Conservation (phyloP, 2,888 invertebrate species). For the Phorcus lineatus region DNA sequence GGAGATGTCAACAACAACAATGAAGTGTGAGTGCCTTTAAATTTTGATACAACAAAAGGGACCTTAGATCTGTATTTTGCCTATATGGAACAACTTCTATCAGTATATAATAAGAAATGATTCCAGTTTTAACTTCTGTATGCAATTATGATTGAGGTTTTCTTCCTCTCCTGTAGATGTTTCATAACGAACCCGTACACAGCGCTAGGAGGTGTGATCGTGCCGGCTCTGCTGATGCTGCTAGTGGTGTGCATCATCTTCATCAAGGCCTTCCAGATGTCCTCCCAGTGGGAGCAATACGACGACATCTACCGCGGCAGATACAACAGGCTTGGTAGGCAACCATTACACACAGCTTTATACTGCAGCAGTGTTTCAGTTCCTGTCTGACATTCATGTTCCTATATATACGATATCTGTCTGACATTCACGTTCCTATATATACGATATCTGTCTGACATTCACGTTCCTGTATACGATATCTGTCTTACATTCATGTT, state of each 20-base stretch:
- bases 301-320: slow-evolving; percentile 72
- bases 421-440: too few relatives aligned
- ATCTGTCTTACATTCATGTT: too few relatives aligned
- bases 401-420: too few relatives aligned
- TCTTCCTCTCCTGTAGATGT: slow-evolving; percentile 58
- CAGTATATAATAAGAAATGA: too few relatives aligned
- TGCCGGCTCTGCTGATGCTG: slow-evolving; percentile 65
- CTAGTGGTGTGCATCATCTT: slow-evolving; percentile 66
- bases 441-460: too few relatives aligned
- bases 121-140: too few relatives aligned
- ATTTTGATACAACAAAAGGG: not conserved
- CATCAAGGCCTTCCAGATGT: slow-evolving; percentile 70
- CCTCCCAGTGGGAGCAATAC: slow-evolving; percentile 73
- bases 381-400: too few relatives aligned
- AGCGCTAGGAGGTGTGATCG: slow-evolving; percentile 67
- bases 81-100: too few relatives aligned
- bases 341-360: not conserved
- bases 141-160: too few relatives aligned
- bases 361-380: too few relatives aligned
- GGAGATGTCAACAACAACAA: slow-evolving; percentile 71
- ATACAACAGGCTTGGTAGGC: slow-evolving; percentile 69
- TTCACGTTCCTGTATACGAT: too few relatives aligned
- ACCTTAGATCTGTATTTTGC: too few relatives aligned
- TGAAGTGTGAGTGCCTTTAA: slow-evolving; percentile 63
- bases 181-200: slow-evolving; percentile 70